Percentiles rank a stretch among this genome's conserved stretches.
These are phyloP conservation scores for Ormyrus pomaceus DNA, from an alignment of 2,888 invertebrate genomes.

Conservation along the genomic window DNA sequence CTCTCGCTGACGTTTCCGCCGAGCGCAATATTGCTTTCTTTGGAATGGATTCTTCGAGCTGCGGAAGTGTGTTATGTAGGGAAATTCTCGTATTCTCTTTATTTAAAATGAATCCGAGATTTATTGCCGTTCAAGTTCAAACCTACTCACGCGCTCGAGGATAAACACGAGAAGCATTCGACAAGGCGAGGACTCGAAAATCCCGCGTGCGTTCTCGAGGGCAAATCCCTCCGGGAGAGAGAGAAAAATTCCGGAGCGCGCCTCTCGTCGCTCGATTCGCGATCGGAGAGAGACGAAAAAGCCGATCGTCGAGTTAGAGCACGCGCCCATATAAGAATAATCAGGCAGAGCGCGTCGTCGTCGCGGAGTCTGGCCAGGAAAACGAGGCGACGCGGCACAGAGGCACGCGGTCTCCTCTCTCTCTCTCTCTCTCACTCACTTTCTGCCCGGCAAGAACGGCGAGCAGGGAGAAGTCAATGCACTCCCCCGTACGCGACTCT, in stretches of 20 bases:
- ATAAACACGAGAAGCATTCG: too few relatives aligned
- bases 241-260: too few relatives aligned
- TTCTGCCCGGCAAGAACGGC: background rate
- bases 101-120: background rate
- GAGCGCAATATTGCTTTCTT: too few relatives aligned
- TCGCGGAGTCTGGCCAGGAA: background rate
- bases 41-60: background rate
- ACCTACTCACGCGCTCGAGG: too few relatives aligned
- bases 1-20: background rate
- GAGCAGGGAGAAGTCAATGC: conserved; percentile 67
- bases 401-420: background rate
- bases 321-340: background rate
- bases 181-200: too few relatives aligned
- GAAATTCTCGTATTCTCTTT: background rate
- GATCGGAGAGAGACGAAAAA: too few relatives aligned
- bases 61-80: background rate
- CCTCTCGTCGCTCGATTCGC: too few relatives aligned
- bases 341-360: background rate
- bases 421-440: background rate
- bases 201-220: too few relatives aligned
- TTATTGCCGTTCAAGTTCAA: background rate
- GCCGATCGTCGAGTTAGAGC: background rate
- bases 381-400: background rate
- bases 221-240: too few relatives aligned
- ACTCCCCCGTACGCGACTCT: conserved; percentile 60